A percentile compares a stretch with the other conserved stretches of the same genome.
Conservation (phyloP, 2,113 vertebrate species). For the Phalacrocorax carbo region DNA sequence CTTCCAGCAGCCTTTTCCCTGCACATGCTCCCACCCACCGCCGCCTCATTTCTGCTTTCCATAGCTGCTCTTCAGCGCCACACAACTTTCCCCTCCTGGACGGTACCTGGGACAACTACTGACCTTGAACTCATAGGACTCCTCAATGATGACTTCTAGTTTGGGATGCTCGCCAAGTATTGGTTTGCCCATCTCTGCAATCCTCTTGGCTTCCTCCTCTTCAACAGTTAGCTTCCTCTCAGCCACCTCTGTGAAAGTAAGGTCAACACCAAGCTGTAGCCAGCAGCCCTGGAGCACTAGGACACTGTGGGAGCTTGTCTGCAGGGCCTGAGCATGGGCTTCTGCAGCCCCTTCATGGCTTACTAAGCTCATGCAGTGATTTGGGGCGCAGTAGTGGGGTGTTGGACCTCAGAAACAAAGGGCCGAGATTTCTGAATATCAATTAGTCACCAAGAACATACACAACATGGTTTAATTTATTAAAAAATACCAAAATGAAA, state of each 20-base stretch:
- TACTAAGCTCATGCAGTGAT: not conserved
- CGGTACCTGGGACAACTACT: not conserved
- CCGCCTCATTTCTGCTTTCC: not conserved
- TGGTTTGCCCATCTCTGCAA: constrained; percentile 98
- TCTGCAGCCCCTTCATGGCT: not conserved
- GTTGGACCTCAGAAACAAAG: not conserved
- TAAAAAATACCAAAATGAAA: not conserved
- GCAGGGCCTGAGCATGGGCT: not conserved
- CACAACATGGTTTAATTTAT: not conserved
- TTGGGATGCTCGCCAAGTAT: constrained; percentile 91
- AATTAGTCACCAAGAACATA: not conserved
- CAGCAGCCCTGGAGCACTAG: not conserved
- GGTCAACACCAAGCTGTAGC: constrained; percentile 27
- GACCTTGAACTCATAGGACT: constrained; percentile 99
- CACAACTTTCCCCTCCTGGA: not conserved
- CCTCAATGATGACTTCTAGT: constrained; percentile 97
- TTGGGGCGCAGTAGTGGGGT: not conserved
- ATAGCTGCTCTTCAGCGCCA: not conserved
- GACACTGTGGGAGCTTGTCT: not conserved
- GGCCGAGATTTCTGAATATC: not conserved
- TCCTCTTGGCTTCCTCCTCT: constrained; percentile 93
- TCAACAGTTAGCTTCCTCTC: constrained; percentile 91
- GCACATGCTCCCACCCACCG: not conserved
- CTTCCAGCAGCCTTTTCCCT: not conserved
- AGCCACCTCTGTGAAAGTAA: constrained; percentile 79